phyloP scores from a whole-genome alignment of 2,797 vertebrate species.

The Acestrorhynchus altus region DNA sequence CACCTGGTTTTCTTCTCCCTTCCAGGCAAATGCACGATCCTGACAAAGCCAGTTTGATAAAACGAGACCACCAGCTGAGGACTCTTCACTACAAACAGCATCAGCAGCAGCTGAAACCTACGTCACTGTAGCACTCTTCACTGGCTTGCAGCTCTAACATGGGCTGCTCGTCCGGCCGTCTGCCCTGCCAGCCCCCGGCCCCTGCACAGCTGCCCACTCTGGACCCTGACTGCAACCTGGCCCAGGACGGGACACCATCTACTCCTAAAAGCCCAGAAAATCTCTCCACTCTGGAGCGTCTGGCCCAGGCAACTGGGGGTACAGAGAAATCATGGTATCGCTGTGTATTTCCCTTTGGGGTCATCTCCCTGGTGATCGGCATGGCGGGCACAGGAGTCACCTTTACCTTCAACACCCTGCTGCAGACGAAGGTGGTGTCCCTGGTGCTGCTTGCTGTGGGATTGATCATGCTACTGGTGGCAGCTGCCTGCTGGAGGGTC shows the following conservation, averaged over 20 bases:
- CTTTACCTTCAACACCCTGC: conserved; percentile 87
- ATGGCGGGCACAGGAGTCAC: conserved; percentile 89
- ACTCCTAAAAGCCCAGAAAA: conserved; percentile 72
- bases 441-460: conserved; percentile 80
- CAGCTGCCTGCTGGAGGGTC: conserved; percentile 77
- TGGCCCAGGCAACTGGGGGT: conserved; percentile 87
- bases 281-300: conserved; percentile 84
- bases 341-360: conserved; percentile 83
- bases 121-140: conserved; percentile 17
- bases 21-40: conserved; percentile 67
- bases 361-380: conserved; percentile 91
- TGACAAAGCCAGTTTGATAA: conserved; percentile 36
- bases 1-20: conserved; percentile 41
- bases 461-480: conserved; percentile 74
- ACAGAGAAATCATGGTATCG: conserved; percentile 87
- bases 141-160: conserved; percentile 70
- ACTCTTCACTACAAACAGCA: conserved; percentile 38
- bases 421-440: conserved; percentile 87
- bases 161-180: conserved; percentile 87
- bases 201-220: conserved; percentile 70
- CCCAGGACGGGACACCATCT: conserved; percentile 64
- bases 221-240: conserved; percentile 66
- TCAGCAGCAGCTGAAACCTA: conserved; percentile 32
- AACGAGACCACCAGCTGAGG: conserved; percentile 52
- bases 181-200: conserved; percentile 81